Conservation (phyloP, 1,140 invertebrate species). For the Drosophila tropicalis region DNA sequence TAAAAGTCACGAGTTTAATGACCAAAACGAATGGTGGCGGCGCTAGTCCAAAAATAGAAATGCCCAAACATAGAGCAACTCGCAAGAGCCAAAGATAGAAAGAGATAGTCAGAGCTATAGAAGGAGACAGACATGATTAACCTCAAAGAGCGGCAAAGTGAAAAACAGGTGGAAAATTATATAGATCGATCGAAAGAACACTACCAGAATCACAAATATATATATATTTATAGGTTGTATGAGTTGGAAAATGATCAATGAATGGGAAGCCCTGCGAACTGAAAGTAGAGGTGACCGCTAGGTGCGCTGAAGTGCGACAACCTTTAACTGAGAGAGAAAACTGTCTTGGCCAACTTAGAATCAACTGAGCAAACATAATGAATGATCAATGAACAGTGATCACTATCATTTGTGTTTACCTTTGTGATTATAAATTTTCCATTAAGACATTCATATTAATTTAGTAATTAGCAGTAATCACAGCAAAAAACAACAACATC, state of each 20-base stretch:
- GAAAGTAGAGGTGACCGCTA: too few relatives aligned
- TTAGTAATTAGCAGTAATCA: not conserved
- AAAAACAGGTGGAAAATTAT: not conserved
- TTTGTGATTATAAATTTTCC: not conserved
- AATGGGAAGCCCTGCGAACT: too few relatives aligned
- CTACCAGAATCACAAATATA: not conserved
- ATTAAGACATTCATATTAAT: slow-evolving; percentile 3
- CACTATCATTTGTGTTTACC: too few relatives aligned
- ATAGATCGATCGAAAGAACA: not conserved
- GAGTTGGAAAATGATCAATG: too few relatives aligned
- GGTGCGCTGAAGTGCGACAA: too few relatives aligned
- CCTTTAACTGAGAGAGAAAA: too few relatives aligned
- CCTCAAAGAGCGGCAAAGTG: not conserved
- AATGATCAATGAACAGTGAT: not conserved
- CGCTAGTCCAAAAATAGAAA: slow-evolving; percentile 39
- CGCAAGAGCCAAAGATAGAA: not conserved
- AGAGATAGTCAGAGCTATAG: not conserved
- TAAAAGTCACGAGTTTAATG: slow-evolving; percentile 54
- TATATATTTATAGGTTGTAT: too few relatives aligned
- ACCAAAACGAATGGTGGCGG: slow-evolving; percentile 42
- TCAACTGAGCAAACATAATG: too few relatives aligned
- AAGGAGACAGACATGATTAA: not conserved
- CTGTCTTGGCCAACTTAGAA: too few relatives aligned
- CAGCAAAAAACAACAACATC: not conserved
- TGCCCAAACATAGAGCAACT: slow-evolving; percentile 1